Evolutionary conservation across 2,113 vertebrate species (phyloP).

Genomic region (Dasyurus viverrinus): DNA sequence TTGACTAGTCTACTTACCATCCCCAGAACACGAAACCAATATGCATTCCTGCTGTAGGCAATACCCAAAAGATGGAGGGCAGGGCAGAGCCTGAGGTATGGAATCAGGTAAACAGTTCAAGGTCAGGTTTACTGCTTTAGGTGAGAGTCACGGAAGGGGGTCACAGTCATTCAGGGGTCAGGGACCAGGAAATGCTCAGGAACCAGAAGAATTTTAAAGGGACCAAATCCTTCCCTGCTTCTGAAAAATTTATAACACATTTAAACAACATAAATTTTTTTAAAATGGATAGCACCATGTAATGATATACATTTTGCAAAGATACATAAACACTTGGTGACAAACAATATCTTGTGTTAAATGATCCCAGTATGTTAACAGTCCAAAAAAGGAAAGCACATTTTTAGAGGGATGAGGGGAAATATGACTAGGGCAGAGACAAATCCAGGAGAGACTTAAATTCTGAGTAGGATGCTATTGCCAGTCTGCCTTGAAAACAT

Average conservation of each 20-base stretch:
- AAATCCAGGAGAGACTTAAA: neutral
- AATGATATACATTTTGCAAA: neutral
- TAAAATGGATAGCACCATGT: neutral
- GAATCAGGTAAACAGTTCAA: neutral
- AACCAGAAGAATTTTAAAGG: neutral
- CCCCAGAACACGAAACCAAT: neutral
- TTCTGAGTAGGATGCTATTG: neutral
- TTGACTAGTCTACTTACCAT: neutral
- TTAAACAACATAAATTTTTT: neutral
- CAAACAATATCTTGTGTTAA: neutral
- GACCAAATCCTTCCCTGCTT: neutral
- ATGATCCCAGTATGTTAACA: neutral
- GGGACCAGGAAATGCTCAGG: neutral
- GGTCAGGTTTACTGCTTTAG: neutral
- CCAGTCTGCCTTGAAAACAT: neutral
- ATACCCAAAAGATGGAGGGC: neutral
- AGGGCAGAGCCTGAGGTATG: neutral
- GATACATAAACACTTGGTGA: neutral
- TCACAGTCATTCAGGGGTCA: neutral
- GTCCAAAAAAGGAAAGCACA: neutral
- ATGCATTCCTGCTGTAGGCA: neutral
- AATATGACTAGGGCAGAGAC: neutral
- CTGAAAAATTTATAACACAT: neutral
- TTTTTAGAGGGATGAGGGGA: neutral
- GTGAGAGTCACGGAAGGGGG: neutral